Evolutionary conservation across 2,113 vertebrate genomes (phyloP).

Genomic region (Psittacus erithacus): DNA sequence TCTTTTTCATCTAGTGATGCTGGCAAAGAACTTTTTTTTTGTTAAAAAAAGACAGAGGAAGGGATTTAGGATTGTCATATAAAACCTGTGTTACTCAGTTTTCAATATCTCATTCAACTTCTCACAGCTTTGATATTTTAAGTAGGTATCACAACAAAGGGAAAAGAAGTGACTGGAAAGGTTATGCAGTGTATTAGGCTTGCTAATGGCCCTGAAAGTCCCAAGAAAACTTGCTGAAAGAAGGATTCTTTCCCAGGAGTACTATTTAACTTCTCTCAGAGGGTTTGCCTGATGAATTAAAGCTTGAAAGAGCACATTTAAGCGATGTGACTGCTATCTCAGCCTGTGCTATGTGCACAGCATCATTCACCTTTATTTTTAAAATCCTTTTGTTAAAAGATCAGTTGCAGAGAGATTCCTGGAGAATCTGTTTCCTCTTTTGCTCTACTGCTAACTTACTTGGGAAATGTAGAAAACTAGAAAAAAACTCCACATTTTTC

Average conservation of each 20-base stretch:
- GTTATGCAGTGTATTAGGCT: constrained; percentile 76
- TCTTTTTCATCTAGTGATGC: constrained; percentile 79
- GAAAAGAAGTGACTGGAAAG: constrained; percentile 78
- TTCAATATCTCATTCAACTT: constrained; percentile 91
- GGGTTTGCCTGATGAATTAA: constrained; percentile 72
- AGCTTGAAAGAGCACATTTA: constrained; percentile 54
- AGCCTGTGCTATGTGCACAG: not conserved
- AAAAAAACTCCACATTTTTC: not conserved
- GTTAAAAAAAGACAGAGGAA: constrained; percentile 53
- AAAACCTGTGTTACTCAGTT: constrained; percentile 90
- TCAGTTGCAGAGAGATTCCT: not conserved
- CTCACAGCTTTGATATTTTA: constrained; percentile 91
- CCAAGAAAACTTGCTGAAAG: constrained; percentile 75
- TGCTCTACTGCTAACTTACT: not conserved
- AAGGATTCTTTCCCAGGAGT: constrained; percentile 80
- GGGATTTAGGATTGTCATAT: constrained; percentile 83
- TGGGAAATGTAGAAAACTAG: not conserved
- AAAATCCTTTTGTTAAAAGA: not conserved
- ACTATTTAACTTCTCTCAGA: constrained; percentile 83
- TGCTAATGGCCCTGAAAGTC: constrained; percentile 76
- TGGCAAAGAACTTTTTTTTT: constrained; percentile 62
- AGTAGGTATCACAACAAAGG: constrained; percentile 90
- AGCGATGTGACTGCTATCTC: not conserved
- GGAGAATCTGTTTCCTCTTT: not conserved
- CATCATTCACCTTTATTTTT: not conserved